phyloP scores from a whole-genome alignment of 2,888 invertebrate species.

The Eucera pruinosa region DNA sequence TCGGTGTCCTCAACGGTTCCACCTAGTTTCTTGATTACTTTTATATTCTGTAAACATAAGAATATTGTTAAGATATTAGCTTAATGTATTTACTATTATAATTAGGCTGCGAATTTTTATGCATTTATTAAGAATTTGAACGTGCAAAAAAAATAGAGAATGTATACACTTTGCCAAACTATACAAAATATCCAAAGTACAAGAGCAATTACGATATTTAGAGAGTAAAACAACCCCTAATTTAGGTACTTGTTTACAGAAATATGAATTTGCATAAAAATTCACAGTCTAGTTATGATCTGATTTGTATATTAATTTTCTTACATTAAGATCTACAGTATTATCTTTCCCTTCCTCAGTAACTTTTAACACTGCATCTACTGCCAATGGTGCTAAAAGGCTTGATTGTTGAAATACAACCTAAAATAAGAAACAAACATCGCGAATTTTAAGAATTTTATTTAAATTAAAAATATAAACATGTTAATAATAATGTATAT shows the following conservation, averaged over 20 bases:
- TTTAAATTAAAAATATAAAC: too few species aligned
- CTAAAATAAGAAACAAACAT: slow-evolving; percentile 77
- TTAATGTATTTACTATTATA: slow-evolving; percentile 10
- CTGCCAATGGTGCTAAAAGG: slow-evolving; percentile 97
- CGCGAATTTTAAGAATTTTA: too few species aligned
- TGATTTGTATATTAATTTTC: slow-evolving; percentile 22
- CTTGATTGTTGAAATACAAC: slow-evolving; percentile 99
- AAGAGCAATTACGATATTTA: too few species aligned
- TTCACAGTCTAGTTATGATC: background rate
- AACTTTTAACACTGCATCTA: slow-evolving; percentile 97
- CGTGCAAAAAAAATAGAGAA: too few species aligned
- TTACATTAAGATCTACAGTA: slow-evolving; percentile 93
- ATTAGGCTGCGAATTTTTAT: too few species aligned
- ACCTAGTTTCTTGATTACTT: slow-evolving; percentile 98
- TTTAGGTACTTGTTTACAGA: too few species aligned
- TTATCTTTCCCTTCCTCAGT: slow-evolving; percentile 89
- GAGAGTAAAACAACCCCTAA: too few species aligned
- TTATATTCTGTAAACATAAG: slow-evolving; percentile 89
- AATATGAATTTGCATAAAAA: too few species aligned
- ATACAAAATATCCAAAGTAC: too few species aligned
- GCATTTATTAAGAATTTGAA: too few species aligned
- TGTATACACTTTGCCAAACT: too few species aligned
- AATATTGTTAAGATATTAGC: background rate
- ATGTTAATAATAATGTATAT: slow-evolving; percentile 34
- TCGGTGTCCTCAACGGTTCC: slow-evolving; percentile 99